Percentiles rank a stretch among this genome's conserved stretches.
phyloP scores from a whole-genome alignment of 1,140 invertebrate species.

The Drosophila persimilis region DNA sequence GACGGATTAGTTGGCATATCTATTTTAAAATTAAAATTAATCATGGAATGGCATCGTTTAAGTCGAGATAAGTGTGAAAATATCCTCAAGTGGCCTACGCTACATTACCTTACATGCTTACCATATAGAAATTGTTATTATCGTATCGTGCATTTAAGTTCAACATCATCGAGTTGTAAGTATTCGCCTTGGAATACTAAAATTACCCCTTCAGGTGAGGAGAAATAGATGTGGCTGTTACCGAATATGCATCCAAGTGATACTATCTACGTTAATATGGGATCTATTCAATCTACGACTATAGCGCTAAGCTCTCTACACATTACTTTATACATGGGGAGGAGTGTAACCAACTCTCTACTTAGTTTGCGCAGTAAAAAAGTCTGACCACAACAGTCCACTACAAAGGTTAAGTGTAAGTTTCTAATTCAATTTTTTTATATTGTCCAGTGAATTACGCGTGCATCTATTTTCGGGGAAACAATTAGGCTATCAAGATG shows the following conservation, averaged over 20 bases:
- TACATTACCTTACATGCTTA: conserved; percentile 49
- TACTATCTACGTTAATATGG: conserved; percentile 25
- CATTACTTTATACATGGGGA: conserved; percentile 63
- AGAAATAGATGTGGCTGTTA: conserved; percentile 31
- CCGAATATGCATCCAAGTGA: conserved; percentile 40
- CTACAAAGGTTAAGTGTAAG: conserved; percentile 27
- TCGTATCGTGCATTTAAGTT: conserved; percentile 33
- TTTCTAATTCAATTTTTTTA: conserved; percentile 23
- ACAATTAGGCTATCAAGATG: conserved; percentile 51
- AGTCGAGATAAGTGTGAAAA: conserved; percentile 39
- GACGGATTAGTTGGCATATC: background rate
- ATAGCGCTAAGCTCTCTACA: conserved; percentile 68
- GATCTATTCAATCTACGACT: conserved; percentile 32
- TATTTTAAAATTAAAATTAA: conserved; percentile 34
- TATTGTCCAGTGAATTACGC: conserved; percentile 68
- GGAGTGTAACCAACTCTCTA: conserved; percentile 54
- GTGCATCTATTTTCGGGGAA: conserved; percentile 57
- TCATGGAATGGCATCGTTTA: conserved; percentile 72
- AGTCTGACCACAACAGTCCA: conserved; percentile 49
- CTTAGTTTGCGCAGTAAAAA: conserved; percentile 60
- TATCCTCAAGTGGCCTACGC: conserved; percentile 36
- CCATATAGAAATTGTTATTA: conserved; percentile 38
- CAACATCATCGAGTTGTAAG: background rate
- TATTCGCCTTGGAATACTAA: conserved; percentile 26
- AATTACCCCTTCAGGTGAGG: conserved; percentile 5